Evolutionary conservation across 2,888 invertebrate genomes (phyloP), one percentile per base, ranked within the genome.

Genomic region (Lacanobia wlatinum): DNA sequence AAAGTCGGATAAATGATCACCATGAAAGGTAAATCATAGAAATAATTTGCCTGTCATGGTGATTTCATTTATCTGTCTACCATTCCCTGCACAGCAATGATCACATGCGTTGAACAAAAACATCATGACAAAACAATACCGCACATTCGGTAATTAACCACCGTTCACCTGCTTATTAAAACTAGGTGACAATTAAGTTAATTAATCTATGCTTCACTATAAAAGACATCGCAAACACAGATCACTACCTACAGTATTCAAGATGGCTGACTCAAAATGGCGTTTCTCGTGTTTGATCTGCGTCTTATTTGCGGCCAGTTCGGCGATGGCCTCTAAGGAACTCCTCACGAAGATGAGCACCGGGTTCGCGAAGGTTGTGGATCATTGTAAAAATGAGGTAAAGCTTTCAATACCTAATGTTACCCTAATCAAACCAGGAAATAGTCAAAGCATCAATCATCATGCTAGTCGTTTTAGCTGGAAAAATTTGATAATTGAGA

Each of bases 371-470:
- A 88, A 88, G 40, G 92, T 87, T 3, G 53, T 94, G 50, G 90
- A 93, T 0, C 80, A 89, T 12, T 96, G 96, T 80, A 94, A 92
- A 75, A 86, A 80, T 63, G 94, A 95, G 90, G 96, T 95, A 81
- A 87, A 83, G 4, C 21, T 79, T 34, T 6, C 21, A 7, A 21
- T 18, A 48, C 48, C 48, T 48, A 48, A 2, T 16, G 34, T 34
- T 34, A 5, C 34, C 46, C 7, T 14, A 18, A 16, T 7, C 46
- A 14, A 43, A 43, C 43, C 5, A 6, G 5, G 6, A 6, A 34
- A 28, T 43, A 14, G 43, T 43, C 43, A 43, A 43, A 12, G 43
- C 48, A 48, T 18, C 48, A 48, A 5, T 2, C 1, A 4, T 18
- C 48, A 18, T 18, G 1, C 2, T 46, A 10, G 8, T 46, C 5